phyloP scores from a whole-genome alignment of 2,113 vertebrate species.

The Poicephalus gulielmi region DNA sequence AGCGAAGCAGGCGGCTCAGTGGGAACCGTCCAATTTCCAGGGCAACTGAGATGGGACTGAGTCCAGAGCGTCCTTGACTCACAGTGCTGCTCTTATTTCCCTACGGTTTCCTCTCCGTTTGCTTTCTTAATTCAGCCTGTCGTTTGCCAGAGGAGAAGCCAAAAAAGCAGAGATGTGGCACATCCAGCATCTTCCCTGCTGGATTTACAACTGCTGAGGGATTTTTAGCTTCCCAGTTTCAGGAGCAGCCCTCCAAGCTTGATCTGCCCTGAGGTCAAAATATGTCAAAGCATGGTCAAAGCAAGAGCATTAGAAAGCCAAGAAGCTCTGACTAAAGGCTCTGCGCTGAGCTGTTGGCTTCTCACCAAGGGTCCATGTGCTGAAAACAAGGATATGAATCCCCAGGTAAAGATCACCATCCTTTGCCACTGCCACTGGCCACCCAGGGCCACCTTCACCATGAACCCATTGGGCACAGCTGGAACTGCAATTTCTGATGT shows the following conservation, averaged over 20 bases:
- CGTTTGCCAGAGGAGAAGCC: constrained; percentile 8
- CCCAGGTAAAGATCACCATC: background rate
- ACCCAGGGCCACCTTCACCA: background rate
- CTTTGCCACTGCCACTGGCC: background rate
- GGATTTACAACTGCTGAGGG: background rate
- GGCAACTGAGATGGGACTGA: background rate
- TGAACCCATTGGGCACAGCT: background rate
- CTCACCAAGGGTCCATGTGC: background rate
- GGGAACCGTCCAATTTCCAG: constrained; percentile 39
- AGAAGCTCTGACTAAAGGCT: background rate
- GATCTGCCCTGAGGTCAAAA: background rate
- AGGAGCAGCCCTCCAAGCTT: background rate
- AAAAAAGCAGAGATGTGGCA: constrained; percentile 33
- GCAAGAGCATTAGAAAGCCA: background rate
- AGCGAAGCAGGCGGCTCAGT: background rate
- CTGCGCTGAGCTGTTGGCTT: background rate
- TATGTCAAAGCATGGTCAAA: background rate
- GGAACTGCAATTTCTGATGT: background rate
- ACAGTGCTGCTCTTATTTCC: constrained; percentile 51
- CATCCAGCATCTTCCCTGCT: background rate
- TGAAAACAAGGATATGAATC: background rate
- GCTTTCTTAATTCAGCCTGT: constrained; percentile 40
- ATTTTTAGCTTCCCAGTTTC: constrained; percentile 13
- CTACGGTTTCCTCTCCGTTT: constrained; percentile 42
- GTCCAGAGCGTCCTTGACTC: background rate